Conservation (phyloP, 2,888 invertebrate species). For the Ametastegia equiseti region DNA sequence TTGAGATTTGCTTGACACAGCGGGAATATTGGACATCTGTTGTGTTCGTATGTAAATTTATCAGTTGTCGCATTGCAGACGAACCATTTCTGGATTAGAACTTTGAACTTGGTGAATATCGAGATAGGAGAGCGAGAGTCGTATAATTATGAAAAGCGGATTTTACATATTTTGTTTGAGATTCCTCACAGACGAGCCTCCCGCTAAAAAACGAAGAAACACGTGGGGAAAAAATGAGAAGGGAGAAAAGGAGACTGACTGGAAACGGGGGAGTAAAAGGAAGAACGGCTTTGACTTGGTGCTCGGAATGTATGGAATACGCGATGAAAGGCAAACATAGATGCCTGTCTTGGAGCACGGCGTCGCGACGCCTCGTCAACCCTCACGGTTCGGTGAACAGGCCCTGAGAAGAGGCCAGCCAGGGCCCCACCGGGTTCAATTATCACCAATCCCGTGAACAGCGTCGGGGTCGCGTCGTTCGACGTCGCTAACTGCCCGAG, state of each 20-base stretch:
- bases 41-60: too few species aligned
- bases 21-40: too few species aligned
- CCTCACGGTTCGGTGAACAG: conserved; percentile 29
- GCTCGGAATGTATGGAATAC: conserved; percentile 37
- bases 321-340: conserved; percentile 27
- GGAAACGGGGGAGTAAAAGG: background rate
- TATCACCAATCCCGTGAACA: conserved; percentile 5
- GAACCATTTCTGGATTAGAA: too few species aligned
- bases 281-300: background rate
- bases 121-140: background rate
- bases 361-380: conserved; percentile 28
- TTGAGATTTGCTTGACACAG: too few species aligned
- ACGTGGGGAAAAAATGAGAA: background rate
- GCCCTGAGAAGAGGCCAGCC: conserved; percentile 10
- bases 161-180: background rate
- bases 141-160: background rate
- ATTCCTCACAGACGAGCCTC: background rate
- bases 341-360: background rate
- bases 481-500: background rate
- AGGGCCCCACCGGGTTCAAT: conserved; percentile 3
- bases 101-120: background rate
- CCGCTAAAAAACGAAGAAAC: background rate
- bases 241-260: background rate
- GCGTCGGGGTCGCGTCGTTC: background rate
- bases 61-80: too few species aligned